phyloP scores from a whole-genome alignment of 1,140 invertebrate genomes.

The Phocides pigmalion region DNA sequence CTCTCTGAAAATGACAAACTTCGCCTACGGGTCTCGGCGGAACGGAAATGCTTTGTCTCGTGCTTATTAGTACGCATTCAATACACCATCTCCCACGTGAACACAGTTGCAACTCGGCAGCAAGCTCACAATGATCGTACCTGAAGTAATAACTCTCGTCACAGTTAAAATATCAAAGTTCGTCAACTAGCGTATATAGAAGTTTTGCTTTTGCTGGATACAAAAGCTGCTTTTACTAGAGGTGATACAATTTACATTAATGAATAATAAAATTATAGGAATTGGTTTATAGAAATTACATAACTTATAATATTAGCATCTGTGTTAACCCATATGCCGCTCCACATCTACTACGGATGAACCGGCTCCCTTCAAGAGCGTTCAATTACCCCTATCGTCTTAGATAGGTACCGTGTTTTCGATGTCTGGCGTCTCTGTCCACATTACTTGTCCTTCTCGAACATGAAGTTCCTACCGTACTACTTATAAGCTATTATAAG shows the following conservation, averaged over 20 bases:
- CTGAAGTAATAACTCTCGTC: neutral
- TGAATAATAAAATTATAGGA: no score
- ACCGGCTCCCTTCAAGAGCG: slow-evolving; percentile 34
- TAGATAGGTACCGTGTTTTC: slow-evolving; percentile 14
- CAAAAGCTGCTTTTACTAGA: no score
- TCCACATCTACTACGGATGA: slow-evolving; percentile 20
- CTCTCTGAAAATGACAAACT: neutral
- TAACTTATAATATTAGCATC: slow-evolving; percentile 1
- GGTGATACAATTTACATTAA: no score
- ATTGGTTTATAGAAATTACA: no score
- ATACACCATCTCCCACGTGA: neutral
- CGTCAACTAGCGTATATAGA: no score
- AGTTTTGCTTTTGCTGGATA: no score
- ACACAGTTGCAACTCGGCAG: slow-evolving; percentile 1
- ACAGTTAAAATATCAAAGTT: no score
- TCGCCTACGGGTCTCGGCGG: neutral
- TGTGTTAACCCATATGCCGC: slow-evolving; percentile 8
- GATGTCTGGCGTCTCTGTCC: slow-evolving; percentile 10
- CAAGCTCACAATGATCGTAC: no score
- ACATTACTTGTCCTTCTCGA: slow-evolving; percentile 2
- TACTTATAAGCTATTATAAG: neutral
- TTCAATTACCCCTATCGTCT: slow-evolving; percentile 33
- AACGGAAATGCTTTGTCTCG: neutral
- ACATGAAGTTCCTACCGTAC: neutral
- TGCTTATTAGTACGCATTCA: neutral